These are phyloP conservation scores for Catonia carolina DNA, from an alignment of 2,888 invertebrate genomes.

Conservation along the genomic window DNA sequence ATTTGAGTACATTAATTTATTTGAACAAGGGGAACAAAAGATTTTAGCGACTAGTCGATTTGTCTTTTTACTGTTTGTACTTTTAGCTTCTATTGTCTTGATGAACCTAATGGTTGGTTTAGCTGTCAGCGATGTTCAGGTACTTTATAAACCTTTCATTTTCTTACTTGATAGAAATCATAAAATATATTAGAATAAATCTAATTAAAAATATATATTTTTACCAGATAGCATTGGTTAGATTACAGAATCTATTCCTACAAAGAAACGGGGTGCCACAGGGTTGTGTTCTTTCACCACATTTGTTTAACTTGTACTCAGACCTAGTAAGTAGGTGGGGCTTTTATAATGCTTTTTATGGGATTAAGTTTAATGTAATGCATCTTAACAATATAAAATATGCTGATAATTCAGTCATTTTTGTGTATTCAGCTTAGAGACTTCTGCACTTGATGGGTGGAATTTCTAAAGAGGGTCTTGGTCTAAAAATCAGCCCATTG, in stretches of 20 bases:
- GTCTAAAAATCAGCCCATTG: no score
- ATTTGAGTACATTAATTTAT: constrained; percentile 19
- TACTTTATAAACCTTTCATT: neutral
- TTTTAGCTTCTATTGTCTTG: constrained; percentile 50
- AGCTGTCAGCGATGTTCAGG: constrained; percentile 51
- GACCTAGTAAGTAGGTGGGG: neutral
- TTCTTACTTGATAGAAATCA: neutral
- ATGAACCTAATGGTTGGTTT: constrained; percentile 55
- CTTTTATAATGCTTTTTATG: no score
- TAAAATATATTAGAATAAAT: no score
- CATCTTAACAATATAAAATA: no score
- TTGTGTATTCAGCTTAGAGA: no score
- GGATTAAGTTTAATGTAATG: no score
- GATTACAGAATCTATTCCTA: no score
- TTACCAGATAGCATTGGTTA: neutral
- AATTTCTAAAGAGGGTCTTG: no score
- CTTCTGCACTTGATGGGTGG: no score
- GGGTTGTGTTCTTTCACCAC: neutral
- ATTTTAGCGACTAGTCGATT: constrained; percentile 45
- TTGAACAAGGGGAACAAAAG: constrained; percentile 37
- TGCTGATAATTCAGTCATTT: no score
- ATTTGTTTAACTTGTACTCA: neutral
- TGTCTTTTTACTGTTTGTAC: constrained; percentile 48
- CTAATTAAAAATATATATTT: neutral
- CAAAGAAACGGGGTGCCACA: no score